phyloP scores from a whole-genome alignment of 1,140 invertebrate genomes.

The Hycleus phaleratus region DNA sequence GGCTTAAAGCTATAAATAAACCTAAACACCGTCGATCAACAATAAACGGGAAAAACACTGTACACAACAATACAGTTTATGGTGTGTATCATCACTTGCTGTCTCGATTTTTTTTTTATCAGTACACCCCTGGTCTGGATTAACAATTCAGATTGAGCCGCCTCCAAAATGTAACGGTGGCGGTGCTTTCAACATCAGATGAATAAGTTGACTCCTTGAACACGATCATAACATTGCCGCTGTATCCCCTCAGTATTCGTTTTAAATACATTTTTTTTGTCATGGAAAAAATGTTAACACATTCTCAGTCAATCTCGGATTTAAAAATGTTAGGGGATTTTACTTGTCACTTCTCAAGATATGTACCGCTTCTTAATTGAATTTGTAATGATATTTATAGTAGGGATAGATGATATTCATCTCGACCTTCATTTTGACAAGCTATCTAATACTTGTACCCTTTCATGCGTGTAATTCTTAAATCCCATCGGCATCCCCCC shows the following conservation, averaged over 20 bases:
- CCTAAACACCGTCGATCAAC: conserved; percentile 15
- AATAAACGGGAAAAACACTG: conserved; percentile 16
- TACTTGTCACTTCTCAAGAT: conserved; percentile 9
- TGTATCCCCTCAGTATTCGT: conserved; percentile 12
- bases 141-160: conserved; percentile 29
- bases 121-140: conserved; percentile 21
- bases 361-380: conserved; percentile 15
- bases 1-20: conserved; percentile 13
- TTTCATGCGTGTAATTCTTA: conserved; percentile 1
- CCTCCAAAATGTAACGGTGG: conserved; percentile 2
- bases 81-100: conserved; percentile 17
- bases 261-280: conserved; percentile 25
- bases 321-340: conserved; percentile 10
- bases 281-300: conserved; percentile 26
- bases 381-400: conserved; percentile 8
- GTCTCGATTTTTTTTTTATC: conserved; percentile 10
- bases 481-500: neutral
- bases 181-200: conserved; percentile 15
- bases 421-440: conserved; percentile 3
- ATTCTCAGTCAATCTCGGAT: conserved; percentile 8
- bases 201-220: conserved; percentile 24
- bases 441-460: neutral
- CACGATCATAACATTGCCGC: conserved; percentile 23
- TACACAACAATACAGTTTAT: conserved; percentile 24
- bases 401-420: neutral